Percentiles rank a stretch among this genome's conserved stretches.
Evolutionary conservation across 2,113 vertebrate genomes (phyloP).

Genomic region (Speoplatyrhinus poulsoni): DNA sequence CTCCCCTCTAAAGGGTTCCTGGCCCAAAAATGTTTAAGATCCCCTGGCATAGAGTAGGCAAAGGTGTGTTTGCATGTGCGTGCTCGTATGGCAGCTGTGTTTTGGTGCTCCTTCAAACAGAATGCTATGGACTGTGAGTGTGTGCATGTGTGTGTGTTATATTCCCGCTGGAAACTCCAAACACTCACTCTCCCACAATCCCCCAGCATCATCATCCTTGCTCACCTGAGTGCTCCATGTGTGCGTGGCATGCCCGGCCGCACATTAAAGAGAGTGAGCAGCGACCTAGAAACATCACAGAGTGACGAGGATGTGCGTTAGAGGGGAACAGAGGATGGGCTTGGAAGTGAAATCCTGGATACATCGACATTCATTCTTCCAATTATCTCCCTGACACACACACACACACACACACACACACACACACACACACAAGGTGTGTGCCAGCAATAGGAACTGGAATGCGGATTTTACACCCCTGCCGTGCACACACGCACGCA

Average conservation of each 20-base stretch:
- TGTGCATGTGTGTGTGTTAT: slow-evolving; percentile 27
- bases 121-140: not conserved
- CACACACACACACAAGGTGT: not conserved
- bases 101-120: not conserved
- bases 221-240: slow-evolving; percentile 21
- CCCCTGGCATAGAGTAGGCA: too few species aligned
- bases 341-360: not conserved
- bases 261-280: slow-evolving; percentile 67
- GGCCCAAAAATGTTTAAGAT: too few species aligned
- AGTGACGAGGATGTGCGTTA: slow-evolving; percentile 11
- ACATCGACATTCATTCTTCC: too few species aligned
- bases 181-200: slow-evolving; percentile 44
- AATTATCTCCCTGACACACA: slow-evolving; percentile 32
- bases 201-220: slow-evolving; percentile 22
- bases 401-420: not conserved
- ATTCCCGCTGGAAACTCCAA: slow-evolving; percentile 18
- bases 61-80: not conserved
- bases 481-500: slow-evolving; percentile 11
- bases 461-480: not conserved
- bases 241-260: slow-evolving; percentile 20
- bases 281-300: slow-evolving; percentile 74
- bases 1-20: too few species aligned
- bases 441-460: not conserved
- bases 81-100: not conserved
- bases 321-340: too few species aligned